These are phyloP conservation scores for Ommatoiulus sabulosus DNA, from an alignment of 2,888 invertebrate genomes.

Conservation along the genomic window DNA sequence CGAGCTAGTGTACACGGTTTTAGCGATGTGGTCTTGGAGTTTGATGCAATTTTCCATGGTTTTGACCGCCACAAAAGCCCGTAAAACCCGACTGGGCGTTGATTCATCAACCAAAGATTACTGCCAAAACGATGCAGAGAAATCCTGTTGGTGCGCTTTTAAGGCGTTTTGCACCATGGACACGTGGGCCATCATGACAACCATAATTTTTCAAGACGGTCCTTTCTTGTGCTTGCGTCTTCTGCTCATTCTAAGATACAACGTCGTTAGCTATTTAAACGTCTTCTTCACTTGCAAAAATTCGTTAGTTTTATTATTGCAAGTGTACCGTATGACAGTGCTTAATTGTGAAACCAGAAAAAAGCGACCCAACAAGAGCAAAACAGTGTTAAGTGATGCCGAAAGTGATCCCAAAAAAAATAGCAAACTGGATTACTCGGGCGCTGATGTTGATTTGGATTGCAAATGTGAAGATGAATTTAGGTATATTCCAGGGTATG, in stretches of 20 bases:
- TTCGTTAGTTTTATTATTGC: slow-evolving; percentile 59
- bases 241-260: slow-evolving; percentile 60
- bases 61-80: slow-evolving; percentile 65
- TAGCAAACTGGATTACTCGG: neutral
- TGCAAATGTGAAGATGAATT: neutral
- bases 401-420: neutral
- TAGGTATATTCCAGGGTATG: neutral
- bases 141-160: slow-evolving; percentile 16
- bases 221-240: slow-evolving; percentile 67
- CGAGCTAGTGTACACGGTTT: slow-evolving; percentile 64
- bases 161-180: slow-evolving; percentile 63
- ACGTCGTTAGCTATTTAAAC: slow-evolving; percentile 65
- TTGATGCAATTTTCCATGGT: slow-evolving; percentile 67
- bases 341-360: slow-evolving; percentile 55
- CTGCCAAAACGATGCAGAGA: slow-evolving; percentile 46
- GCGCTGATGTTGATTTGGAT: neutral
- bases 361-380: neutral
- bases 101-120: slow-evolving; percentile 60
- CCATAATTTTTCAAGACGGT: slow-evolving; percentile 68
- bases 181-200: slow-evolving; percentile 69
- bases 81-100: slow-evolving; percentile 63
- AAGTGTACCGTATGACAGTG: slow-evolving; percentile 60
- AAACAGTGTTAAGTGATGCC: neutral
- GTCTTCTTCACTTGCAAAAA: slow-evolving; percentile 65
- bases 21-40: slow-evolving; percentile 66